phyloP scores from a whole-genome alignment of 2,113 vertebrate species.

The Laticauda colubrina region DNA sequence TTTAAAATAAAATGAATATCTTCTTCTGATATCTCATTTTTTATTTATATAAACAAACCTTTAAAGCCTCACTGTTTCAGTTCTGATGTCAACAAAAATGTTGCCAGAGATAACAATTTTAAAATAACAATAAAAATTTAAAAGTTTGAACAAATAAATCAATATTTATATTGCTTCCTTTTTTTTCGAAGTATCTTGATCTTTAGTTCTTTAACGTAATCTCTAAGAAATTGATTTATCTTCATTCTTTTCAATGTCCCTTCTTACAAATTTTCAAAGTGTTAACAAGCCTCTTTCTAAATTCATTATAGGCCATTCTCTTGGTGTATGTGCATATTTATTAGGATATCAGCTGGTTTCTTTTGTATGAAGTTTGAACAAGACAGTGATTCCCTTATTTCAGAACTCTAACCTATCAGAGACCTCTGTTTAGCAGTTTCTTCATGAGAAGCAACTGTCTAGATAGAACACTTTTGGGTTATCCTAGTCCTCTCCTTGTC shows the following conservation, averaged over 20 bases:
- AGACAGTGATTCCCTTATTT: background rate
- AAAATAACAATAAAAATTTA: background rate
- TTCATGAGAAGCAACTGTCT: background rate
- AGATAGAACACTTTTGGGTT: background rate
- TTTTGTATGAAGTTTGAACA: background rate
- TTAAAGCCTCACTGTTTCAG: background rate
- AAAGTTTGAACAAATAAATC: background rate
- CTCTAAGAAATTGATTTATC: background rate
- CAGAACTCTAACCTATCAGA: background rate
- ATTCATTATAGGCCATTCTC: too few species aligned
- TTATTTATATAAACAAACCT: background rate
- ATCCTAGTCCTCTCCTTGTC: background rate
- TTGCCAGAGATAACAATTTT: background rate
- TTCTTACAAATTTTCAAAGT: background rate
- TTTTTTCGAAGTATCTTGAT: background rate
- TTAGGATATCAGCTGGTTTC: too few species aligned
- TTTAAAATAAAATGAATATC: too few species aligned
- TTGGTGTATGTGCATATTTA: too few species aligned
- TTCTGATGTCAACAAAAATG: background rate
- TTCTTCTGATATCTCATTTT: background rate
- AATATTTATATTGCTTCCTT: background rate
- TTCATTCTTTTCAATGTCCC: background rate
- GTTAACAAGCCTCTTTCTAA: too few species aligned
- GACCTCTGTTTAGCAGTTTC: background rate
- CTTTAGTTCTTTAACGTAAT: background rate